Evolutionary conservation across 2,888 invertebrate species (phyloP), one percentile per base, ranked within the genome.

Genomic region (Nomada fabriciana): DNA sequence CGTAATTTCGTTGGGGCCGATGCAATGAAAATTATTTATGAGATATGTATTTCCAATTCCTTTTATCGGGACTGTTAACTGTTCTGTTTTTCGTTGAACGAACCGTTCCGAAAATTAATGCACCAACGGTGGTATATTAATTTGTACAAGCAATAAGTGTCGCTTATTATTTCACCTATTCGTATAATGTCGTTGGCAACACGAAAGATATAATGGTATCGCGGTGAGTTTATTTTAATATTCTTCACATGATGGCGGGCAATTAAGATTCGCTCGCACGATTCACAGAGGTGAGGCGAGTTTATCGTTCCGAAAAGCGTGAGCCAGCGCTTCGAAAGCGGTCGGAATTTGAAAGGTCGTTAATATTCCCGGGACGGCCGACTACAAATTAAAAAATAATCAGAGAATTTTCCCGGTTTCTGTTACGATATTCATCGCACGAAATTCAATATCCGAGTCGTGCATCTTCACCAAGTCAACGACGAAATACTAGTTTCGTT

Each of bases 401-500:
- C 52, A 36, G 61, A 29, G 68, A 68, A 55, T 77, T 75, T 61
- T 42, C 76, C 36, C 36, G 36, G 9, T 9, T 7, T 55, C 55
- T 5, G 18, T 25, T 50, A 36, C 25, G 13, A 61, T 25, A 63
- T 78, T 75, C 78, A 23, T 25, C 47, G 36, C 63, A 61, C 61
- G 76, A 61, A 61, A 78, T 68, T 75, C 61, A 68, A 78, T 78
- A 78, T 75, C 53, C 29, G 42, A 55, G 65, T 10, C 75, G 20
- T 23, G 36, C n/a, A 23, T 50, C 57, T 63, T 43, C 3, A 18
- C 43, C 59, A 1, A 36, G 47, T 10, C 4, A 10, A 20, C 15
- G 3, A 29, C 29, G 43, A 57, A 5, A 7, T 5, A 36, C 36
- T 36, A 5, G 36, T 36, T 36, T 7, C 36, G 36, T 36, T 36